Evolutionary conservation across 2,113 vertebrate species (phyloP).

Genomic region (Xiphophorus maculatus): DNA sequence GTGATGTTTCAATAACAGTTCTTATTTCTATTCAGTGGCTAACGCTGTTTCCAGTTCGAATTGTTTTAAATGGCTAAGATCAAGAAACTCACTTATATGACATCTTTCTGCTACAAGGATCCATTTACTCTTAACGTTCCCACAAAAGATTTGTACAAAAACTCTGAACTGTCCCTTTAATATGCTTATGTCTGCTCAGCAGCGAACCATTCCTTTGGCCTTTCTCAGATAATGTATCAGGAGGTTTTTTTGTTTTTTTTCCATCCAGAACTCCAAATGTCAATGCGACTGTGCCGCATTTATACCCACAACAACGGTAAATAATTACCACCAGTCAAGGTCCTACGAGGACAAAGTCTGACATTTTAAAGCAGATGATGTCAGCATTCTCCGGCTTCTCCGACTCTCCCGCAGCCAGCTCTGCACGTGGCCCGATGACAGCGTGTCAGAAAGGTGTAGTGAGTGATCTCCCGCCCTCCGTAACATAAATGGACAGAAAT

Average conservation of each 20-base stretch:
- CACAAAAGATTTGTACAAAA: background rate
- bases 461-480: slow-evolving; percentile 39
- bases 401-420: slow-evolving; percentile 4
- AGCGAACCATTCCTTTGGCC: slow-evolving; percentile 55
- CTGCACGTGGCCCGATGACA: slow-evolving; percentile 40
- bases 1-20: too few species aligned
- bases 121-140: background rate
- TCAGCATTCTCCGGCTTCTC: slow-evolving; percentile 29
- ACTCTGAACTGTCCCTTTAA: slow-evolving; percentile 20
- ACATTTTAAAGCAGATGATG: slow-evolving; percentile 24
- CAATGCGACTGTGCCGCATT: slow-evolving; percentile 47
- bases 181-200: slow-evolving; percentile 28
- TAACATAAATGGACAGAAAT: slow-evolving; percentile 38
- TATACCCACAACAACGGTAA: slow-evolving; percentile 46
- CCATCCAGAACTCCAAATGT: slow-evolving; percentile 59
- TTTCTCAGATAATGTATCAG: slow-evolving; percentile 54
- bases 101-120: background rate
- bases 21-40: too few species aligned
- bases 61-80: background rate
- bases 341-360: slow-evolving; percentile 18
- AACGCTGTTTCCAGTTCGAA: background rate
- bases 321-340: slow-evolving; percentile 44
- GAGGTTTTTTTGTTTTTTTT: slow-evolving; percentile 27
- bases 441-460: slow-evolving; percentile 39
- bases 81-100: background rate